phyloP scores from a whole-genome alignment of 1,140 invertebrate genomes.

The Anthonomus grandis region DNA sequence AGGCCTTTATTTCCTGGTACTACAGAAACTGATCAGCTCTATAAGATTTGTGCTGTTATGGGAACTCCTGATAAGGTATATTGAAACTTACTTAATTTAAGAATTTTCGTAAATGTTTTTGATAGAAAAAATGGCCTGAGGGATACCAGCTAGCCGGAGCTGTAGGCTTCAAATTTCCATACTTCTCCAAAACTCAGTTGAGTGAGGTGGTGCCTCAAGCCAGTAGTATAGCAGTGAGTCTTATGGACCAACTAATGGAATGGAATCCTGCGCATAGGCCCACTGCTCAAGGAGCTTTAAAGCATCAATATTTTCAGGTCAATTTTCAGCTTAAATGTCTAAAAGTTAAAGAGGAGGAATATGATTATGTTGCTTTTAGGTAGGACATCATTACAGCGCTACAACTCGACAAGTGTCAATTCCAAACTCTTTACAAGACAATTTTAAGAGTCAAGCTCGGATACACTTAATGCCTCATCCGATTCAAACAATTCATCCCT shows the following conservation, averaged over 20 bases:
- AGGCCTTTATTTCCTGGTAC: conserved; percentile 95
- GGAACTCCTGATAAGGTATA: conserved; percentile 88
- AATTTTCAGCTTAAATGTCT: conserved; percentile 25
- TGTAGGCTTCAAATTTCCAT: conserved; percentile 97
- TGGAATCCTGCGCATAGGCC: conserved; percentile 94
- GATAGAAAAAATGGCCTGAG: conserved; percentile 90
- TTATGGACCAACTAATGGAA: conserved; percentile 83
- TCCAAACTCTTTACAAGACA: conserved; percentile 10
- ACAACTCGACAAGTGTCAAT: conserved; percentile 7
- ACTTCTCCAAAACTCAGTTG: conserved; percentile 75
- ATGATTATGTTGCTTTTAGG: conserved; percentile 28
- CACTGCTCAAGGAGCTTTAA: conserved; percentile 80
- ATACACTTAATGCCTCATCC: conserved; percentile 4
- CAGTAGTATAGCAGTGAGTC: conserved; percentile 74
- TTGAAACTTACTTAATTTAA: neutral
- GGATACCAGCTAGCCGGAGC: conserved; percentile 87
- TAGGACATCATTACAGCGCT: conserved; percentile 40
- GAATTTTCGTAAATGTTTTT: conserved; percentile 5
- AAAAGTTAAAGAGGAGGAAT: neutral
- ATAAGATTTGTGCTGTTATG: conserved; percentile 93
- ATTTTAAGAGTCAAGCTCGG: conserved; percentile 3
- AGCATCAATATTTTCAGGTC: conserved; percentile 81
- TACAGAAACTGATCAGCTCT: conserved; percentile 98
- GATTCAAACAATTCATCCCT: neutral
- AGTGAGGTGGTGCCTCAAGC: conserved; percentile 81